Percentiles rank a stretch among this genome's conserved stretches.
phyloP scores from a whole-genome alignment of 2,113 vertebrate species.

The Upupa epops region DNA sequence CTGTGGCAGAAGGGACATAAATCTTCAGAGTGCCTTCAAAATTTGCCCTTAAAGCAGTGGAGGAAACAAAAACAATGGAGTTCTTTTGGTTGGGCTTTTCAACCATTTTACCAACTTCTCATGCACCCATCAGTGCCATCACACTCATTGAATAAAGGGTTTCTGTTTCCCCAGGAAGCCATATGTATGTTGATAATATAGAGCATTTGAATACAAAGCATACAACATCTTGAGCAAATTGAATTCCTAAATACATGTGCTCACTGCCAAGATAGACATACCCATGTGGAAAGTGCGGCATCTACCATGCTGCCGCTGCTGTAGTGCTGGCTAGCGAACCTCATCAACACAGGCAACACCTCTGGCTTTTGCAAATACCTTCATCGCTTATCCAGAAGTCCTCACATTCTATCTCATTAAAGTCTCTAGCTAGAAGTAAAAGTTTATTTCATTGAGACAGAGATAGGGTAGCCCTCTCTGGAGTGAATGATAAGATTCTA shows the following conservation, averaged over 20 bases:
- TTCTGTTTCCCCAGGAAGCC: neutral
- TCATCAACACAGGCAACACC: neutral
- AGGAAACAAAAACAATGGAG: neutral
- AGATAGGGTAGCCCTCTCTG: neutral
- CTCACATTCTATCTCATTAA: neutral
- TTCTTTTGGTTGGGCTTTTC: neutral
- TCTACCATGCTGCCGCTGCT: neutral
- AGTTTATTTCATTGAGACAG: neutral
- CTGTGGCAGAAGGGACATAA: neutral
- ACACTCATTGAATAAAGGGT: neutral
- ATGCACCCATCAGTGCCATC: neutral
- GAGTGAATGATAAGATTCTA: neutral
- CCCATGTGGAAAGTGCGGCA: neutral
- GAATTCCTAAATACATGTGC: neutral
- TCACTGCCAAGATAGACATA: neutral
- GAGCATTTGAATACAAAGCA: neutral
- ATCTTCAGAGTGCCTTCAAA: neutral
- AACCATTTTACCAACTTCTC: neutral
- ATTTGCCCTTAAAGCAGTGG: neutral
- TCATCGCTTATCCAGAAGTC: accelerated
- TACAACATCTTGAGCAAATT: neutral
- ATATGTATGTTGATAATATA: neutral
- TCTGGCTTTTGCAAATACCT: neutral
- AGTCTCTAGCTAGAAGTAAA: neutral
- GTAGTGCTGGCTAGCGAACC: neutral